Conservation (phyloP, 2,113 vertebrate species). For the Malaclemys terrapin region DNA sequence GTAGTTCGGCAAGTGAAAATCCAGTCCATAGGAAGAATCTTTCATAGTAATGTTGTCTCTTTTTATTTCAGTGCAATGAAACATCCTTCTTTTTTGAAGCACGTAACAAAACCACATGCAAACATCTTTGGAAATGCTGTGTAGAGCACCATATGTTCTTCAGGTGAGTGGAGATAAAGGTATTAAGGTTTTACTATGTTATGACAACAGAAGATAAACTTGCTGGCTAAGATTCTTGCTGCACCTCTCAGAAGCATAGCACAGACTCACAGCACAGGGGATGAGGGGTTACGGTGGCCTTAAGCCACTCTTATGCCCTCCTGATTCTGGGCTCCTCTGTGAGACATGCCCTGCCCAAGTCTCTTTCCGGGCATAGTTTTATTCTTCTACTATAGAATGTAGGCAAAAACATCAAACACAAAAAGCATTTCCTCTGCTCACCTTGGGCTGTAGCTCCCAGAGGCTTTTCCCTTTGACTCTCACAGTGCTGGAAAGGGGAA, state of each 20-base stretch:
- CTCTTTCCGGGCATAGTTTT: not conserved
- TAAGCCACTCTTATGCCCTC: not conserved
- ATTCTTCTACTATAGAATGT: not conserved
- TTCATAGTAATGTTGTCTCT: not conserved
- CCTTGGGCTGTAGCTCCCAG: not conserved
- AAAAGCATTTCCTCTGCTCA: not conserved
- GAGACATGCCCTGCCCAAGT: not conserved
- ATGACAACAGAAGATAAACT: not conserved
- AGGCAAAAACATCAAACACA: not conserved
- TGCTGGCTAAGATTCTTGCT: not conserved
- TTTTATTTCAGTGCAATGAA: conserved; percentile 86
- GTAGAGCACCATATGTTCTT: conserved; percentile 93
- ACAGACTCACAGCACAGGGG: not conserved
- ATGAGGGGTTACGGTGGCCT: not conserved
- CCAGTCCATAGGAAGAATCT: not conserved
- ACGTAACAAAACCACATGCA: conserved; percentile 85
- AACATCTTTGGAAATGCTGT: conserved; percentile 93
- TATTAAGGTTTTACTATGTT: not conserved
- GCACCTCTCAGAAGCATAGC: not conserved
- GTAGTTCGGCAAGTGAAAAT: not conserved
- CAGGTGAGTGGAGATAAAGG: conserved; percentile 78
- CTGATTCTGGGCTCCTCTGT: not conserved
- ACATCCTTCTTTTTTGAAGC: conserved; percentile 93
- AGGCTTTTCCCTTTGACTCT: not conserved
- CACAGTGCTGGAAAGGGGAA: not conserved